Evolutionary conservation across 2,888 invertebrate species (phyloP).

Genomic region (Philhelius pedissequus): DNA sequence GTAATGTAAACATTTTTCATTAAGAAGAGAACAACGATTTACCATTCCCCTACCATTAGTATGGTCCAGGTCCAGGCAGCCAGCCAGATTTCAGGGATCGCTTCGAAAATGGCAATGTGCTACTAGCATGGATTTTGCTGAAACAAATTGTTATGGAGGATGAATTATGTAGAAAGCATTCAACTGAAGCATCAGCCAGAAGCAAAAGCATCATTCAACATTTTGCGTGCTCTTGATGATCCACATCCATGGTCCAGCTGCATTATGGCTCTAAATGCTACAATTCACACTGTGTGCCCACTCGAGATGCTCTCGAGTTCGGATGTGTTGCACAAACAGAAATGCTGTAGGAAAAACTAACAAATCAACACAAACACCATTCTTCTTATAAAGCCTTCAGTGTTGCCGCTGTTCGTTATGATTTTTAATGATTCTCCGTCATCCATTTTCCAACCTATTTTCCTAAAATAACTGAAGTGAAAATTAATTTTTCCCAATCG

Average conservation of each 20-base stretch:
- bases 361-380: slow-evolving; percentile 29
- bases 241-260: slow-evolving; percentile 9
- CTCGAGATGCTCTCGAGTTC: slow-evolving; percentile 19
- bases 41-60: slow-evolving; percentile 4
- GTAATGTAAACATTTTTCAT: slow-evolving; percentile 66
- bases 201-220: slow-evolving; percentile 17
- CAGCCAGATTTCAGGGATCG: too few relatives aligned
- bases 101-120: not conserved
- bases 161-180: slow-evolving; percentile 11
- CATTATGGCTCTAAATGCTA: not conserved
- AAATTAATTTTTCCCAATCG: too few relatives aligned
- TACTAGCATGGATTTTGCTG: not conserved
- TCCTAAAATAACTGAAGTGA: too few relatives aligned
- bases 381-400: not conserved
- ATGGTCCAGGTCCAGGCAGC: not conserved
- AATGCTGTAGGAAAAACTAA: slow-evolving; percentile 8
- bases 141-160: not conserved
- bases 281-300: slow-evolving; percentile 1
- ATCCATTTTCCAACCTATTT: too few relatives aligned
- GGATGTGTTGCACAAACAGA: slow-evolving; percentile 23
- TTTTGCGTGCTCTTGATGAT: slow-evolving; percentile 32
- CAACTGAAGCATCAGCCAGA: not conserved
- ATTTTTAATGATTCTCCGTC: too few relatives aligned
- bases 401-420: too few relatives aligned
- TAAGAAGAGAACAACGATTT: slow-evolving; percentile 50